Evolutionary conservation across 2,113 vertebrate genomes (phyloP), one percentile per base, ranked within the genome.

Genomic region (Oryzias curvinotus): DNA sequence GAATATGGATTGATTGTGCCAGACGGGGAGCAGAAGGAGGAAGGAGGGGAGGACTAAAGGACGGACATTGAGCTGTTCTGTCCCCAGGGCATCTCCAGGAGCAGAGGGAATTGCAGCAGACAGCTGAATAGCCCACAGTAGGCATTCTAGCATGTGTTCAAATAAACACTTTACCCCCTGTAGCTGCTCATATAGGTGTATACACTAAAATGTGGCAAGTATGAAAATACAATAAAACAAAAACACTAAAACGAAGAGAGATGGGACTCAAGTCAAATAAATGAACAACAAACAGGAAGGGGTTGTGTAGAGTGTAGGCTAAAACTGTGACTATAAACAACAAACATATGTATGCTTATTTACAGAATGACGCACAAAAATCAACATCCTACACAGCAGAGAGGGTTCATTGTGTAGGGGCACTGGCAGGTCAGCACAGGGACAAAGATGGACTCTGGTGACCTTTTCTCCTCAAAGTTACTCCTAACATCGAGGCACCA

Each of bases 161-260:
- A 73, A 89, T 74, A 84, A 88, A 81, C 82, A 87, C 73, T 85
- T 83, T 71, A 80, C 81, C 84, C 71, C 88, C 81, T 43, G 71
- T 73, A 43, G 60, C 69, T 76, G 61, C 71, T 67, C 45, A 52
- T 76, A 69, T 77, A 84, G 73, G 73, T 53, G 28, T 68, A 72
- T 47, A 56, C 62, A 50, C 56, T 16, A 45, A 51, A 63, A 46
- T 57, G 65, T 59, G 5, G 41, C 62, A 62, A 65, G 58, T 58
- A 54, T 65, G 49, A 54, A 66, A 49, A 78, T 45, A 62, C 49
- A 78, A 62, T 52, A n/a, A 71, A 43, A 49, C 67, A 73, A 30
- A 48, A 18, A 48, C 18, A 19, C 47, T 18, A 7, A 48, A 48
- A 7, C 3, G n/a, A 18, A n/a, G 7, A 48, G n/a, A 16, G 4